These are phyloP conservation scores for Matsumurasca onukii DNA, from an alignment of 1,140 invertebrate genomes.

Conservation along the genomic window DNA sequence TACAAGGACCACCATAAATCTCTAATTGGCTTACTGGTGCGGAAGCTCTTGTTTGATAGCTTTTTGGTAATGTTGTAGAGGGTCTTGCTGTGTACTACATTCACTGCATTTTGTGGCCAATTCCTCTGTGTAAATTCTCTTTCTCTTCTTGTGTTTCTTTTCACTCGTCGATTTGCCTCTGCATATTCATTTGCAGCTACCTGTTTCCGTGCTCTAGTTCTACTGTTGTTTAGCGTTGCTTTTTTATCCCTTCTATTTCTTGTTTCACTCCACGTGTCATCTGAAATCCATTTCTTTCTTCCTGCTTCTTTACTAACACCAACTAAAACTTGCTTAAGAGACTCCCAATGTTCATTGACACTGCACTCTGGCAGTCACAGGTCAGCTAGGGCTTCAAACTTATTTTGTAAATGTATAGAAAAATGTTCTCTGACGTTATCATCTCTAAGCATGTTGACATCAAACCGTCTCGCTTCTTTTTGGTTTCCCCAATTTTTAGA, in stretches of 20 bases:
- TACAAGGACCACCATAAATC: background rate
- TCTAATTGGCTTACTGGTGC: background rate
- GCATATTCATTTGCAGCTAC: no score
- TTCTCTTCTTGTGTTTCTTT: no score
- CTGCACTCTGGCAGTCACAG: background rate
- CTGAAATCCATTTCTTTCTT: background rate
- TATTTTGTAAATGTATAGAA: background rate
- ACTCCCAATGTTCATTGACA: background rate
- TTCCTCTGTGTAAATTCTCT: no score
- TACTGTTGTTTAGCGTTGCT: background rate
- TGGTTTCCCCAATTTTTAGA: background rate
- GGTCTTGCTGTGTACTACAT: background rate
- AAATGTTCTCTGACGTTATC: background rate
- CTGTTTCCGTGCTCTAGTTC: background rate
- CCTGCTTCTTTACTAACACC: background rate
- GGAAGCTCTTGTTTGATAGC: background rate
- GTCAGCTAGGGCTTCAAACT: background rate
- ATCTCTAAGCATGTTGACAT: background rate
- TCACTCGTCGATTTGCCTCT: no score
- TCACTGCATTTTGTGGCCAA: background rate
- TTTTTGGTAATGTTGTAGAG: background rate
- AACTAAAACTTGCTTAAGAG: background rate
- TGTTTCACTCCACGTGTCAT: background rate
- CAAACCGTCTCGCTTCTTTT: background rate
- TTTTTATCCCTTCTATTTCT: background rate